Base-by-base conservation (phyloP, 2,113 vertebrate species). In the Catharus bicknelli region DNA sequence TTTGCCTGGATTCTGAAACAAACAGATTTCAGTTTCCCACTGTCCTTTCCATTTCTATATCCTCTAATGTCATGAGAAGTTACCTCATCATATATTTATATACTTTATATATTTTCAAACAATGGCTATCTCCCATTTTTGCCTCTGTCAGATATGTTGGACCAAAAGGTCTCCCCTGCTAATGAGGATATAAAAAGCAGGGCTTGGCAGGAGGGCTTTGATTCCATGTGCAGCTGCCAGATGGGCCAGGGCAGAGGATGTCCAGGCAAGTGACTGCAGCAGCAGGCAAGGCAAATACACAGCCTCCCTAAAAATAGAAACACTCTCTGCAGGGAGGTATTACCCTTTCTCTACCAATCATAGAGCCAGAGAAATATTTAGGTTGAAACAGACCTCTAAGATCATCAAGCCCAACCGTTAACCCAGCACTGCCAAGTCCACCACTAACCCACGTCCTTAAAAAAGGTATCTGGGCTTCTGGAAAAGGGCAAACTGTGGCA, bases 221-320 rank as follows among this genome's bases (percentile, higher is more conserved):
- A n/a, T 66, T 89, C 86, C 54, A 62, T 23, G 67, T 42, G 54
- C 89, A 87, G 59, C 81, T 91, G 74, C 83, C 78, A 92, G 91
- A 93, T 63, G 78, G 93, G 55, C 53, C 8, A 5, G 70, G 92
- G 77, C 86, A 84, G 80, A 69, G 62, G 48, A 77, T 83, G 21
- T 11, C 75, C 68, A 51, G 63, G 23, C 43, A 45, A 9, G 63
- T 67, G 63, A 67, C 48, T 90, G 55, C 67, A 87, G 83, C 27
- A 89, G 75, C 50, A 77, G 54, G 63, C 10, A 62, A 47, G 55
- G 27, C 34, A 80, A 69, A 89, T 11, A 40, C 32, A 62, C 10
- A 57, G 16, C n/a, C 30, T 69, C 34, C 64, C 69, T 79, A 55
- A 63, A 91, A 79, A 66, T 13, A 76, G 67, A 51, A 87, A 40